Conservation (phyloP, 2,888 invertebrate genomes). For the Pyrrhosoma nymphula region DNA sequence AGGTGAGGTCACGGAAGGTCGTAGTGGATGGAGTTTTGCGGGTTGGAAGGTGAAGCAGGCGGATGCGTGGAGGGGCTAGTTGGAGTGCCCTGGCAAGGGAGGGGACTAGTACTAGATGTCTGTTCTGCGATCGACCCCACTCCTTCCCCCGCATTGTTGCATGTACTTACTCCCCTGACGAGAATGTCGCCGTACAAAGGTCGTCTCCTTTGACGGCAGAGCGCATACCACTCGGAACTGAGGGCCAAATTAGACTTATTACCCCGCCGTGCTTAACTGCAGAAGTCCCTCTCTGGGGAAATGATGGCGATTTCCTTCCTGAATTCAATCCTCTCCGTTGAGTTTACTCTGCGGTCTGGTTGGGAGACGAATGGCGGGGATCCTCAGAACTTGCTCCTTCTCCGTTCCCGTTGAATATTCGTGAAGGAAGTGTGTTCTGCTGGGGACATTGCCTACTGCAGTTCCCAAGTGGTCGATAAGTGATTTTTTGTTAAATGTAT, state of each 20-base stretch:
- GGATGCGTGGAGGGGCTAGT: neutral
- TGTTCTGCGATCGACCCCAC: neutral
- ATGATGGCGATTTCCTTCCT: neutral
- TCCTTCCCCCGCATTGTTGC: neutral
- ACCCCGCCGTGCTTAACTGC: neutral
- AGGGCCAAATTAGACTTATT: conserved; percentile 3
- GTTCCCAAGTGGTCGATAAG: neutral
- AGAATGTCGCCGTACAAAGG: neutral
- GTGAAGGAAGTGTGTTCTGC: neutral
- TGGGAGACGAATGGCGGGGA: neutral
- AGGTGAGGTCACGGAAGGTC: conserved; percentile 57
- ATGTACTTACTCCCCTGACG: neutral
- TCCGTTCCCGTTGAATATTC: neutral
- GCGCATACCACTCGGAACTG: neutral
- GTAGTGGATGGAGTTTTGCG: neutral
- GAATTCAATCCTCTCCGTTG: neutral
- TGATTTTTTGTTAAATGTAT: neutral
- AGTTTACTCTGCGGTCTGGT: neutral
- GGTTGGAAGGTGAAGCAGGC: too few relatives aligned
- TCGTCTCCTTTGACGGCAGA: conserved; percentile 10
- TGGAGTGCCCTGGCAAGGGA: neutral
- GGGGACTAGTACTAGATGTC: neutral
- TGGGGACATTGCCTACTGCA: neutral
- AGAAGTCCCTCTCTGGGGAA: neutral
- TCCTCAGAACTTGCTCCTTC: neutral